Evolutionary conservation across 2,797 vertebrate species (phyloP).

Genomic region (Danio choprae): DNA sequence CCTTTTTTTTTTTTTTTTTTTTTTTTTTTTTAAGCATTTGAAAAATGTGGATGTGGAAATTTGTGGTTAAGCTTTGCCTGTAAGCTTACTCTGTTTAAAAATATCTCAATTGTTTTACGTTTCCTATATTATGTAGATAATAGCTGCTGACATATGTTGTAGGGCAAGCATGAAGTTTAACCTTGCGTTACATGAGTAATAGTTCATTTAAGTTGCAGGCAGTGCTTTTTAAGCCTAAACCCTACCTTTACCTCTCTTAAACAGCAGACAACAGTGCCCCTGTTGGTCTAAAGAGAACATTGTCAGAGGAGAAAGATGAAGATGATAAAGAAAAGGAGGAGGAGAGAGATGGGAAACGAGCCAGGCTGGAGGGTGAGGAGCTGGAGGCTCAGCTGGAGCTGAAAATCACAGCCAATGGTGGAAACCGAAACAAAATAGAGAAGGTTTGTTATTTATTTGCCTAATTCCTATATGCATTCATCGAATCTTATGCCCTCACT

Average conservation of each 20-base stretch:
- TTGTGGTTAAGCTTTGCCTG: neutral
- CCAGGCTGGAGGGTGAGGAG: slow-evolving; percentile 81
- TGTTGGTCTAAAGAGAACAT: slow-evolving; percentile 76
- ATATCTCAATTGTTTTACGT: neutral
- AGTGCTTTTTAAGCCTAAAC: neutral
- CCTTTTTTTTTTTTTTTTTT: too few species aligned
- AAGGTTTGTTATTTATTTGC: slow-evolving; percentile 73
- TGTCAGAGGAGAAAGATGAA: slow-evolving; percentile 71
- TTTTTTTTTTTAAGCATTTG: neutral
- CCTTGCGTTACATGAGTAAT: neutral
- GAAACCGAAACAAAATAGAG: slow-evolving; percentile 87
- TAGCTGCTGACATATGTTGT: neutral
- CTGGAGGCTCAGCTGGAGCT: slow-evolving; percentile 94
- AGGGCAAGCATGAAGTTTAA: neutral
- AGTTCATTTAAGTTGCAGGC: neutral
- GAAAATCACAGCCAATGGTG: slow-evolving; percentile 88
- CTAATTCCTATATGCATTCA: too few species aligned
- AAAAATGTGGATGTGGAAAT: neutral
- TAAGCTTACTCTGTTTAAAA: neutral
- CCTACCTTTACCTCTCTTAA: slow-evolving; percentile 13
- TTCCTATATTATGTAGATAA: neutral
- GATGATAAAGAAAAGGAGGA: slow-evolving; percentile 48
- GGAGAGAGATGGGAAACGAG: slow-evolving; percentile 76
- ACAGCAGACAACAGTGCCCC: slow-evolving; percentile 63
- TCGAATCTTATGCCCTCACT: too few species aligned